Base-by-base conservation (phyloP, 1,140 invertebrate genomes). In the Amphibalanus amphitrite region DNA sequence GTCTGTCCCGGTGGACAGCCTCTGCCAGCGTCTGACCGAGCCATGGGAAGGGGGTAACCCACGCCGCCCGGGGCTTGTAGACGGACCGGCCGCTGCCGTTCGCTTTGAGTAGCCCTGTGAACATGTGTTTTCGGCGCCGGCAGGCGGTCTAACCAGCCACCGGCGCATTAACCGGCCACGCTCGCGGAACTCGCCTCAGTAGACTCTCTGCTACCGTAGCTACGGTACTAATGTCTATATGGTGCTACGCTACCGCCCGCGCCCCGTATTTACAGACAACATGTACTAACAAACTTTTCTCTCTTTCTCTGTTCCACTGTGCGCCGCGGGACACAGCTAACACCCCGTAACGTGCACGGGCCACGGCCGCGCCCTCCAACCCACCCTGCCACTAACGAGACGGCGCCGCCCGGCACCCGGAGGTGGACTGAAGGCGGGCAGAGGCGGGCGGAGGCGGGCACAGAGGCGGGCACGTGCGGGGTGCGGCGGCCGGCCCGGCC, bases 211-310 rank as follows among this genome's bases (percentile, higher is more conserved):
- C 47, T 1, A n/a, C n/a, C n/a, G n/a, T n/a, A n/a, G n/a, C n/a
- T n/a, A 8, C 3, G 47, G 10, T 59, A 59, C 47, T 59, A 59
- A 59, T 59, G 47, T 59, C 47, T 8, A 59, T n/a, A n/a, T 59
- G 20, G 1, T 20, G 47, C 47, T 59, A 59, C 20, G 47, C 47
- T 23, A 23, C 47, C 23, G 47, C 1, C 23, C 23, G 47, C 6
- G 6, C 10, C 23, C 47, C 47, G 47, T 20, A 20, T n/a, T n/a
- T 59, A 59, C 47, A 59, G 47, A 8, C 47, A 59, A 59, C 47
- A 59, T 59, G 47, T 59, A 59, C 47, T 59, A 59, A 59, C 47
- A 59, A 20, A 59, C 47, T 59, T 59, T 59, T 59, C 47, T 59
- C 47, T 59, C 47, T 59, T 20, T 59, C 33, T 38, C 33, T 38